Evolutionary conservation across 2,113 vertebrate genomes (phyloP), one percentile per base, ranked within the genome.

Genomic region (Catagonus wagneri): DNA sequence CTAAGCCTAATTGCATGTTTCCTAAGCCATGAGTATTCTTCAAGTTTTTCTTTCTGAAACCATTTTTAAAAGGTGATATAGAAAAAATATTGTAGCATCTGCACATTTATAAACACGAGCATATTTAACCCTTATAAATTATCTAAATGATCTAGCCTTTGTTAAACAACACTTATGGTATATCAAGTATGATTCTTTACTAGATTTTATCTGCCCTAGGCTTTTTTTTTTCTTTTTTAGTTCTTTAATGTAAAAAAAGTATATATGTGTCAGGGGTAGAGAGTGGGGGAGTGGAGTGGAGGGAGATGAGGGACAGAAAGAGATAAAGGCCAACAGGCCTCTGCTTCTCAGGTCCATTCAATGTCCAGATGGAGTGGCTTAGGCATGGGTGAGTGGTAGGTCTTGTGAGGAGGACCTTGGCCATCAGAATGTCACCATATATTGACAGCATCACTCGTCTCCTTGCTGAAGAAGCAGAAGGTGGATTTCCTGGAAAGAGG

Each of bases 401-500:
- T 87, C 76, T 94, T 65, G 23, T 16, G 32, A 71, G 69, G 63
- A 63, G 20, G 81, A 72, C 68, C n/a, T 2, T 32, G 75, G 61
- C 76, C 61, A 9, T 58, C 32, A 8, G 71, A 80, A 88, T 7
- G 22, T 39, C 58, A 83, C 89, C 75, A 25, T 54, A 61, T 25
- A 1, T 1, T 22, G 76, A 85, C 7, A n/a, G 78, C 83, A 22
- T 99, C 98, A 98, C 76, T 98, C 98, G 32, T 99, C 99, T 94
- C 96, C 98, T 95, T 99, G 99, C 75, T 98, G 98, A 90, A 99
- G 99, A 25, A 98, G 98, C 95, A 98, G 98, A 92, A 96, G 91
- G 90, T 99, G 99, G 86, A 99, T 99, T 71, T 99, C 99, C 97
- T 99, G 99, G 98, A 99, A 99, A n/a, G 98, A 99, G 12, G 99